phyloP scores from a whole-genome alignment of 1,140 invertebrate species.

The Carcinoscorpius rotundicauda region DNA sequence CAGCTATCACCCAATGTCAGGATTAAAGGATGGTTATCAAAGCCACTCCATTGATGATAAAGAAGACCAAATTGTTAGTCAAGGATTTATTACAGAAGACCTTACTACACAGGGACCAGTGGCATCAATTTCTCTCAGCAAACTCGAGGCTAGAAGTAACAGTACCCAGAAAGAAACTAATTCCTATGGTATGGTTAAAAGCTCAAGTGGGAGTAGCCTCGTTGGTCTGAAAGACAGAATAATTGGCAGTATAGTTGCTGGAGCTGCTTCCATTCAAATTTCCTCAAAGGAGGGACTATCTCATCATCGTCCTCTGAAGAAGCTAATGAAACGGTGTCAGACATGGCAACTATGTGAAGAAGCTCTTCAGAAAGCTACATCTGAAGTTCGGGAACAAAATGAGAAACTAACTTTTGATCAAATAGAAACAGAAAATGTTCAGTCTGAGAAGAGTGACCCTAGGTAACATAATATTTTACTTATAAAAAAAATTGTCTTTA shows the following conservation, averaged over 20 bases:
- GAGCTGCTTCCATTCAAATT: not conserved
- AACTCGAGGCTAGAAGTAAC: not conserved
- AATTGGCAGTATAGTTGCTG: too few species aligned
- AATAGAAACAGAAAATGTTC: too few species aligned
- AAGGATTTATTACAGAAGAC: conserved; percentile 20
- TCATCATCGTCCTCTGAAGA: not conserved
- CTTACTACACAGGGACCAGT: conserved; percentile 18
- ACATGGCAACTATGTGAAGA: conserved; percentile 21
- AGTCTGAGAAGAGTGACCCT: too few species aligned
- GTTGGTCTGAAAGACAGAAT: too few species aligned
- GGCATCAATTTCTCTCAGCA: conserved; percentile 12
- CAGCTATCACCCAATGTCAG: too few species aligned
- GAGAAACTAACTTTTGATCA: not conserved
- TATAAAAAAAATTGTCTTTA: too few species aligned
- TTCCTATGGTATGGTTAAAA: too few species aligned
- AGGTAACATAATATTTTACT: too few species aligned
- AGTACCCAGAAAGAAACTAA: too few species aligned
- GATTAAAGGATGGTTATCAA: too few species aligned
- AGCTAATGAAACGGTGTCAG: conserved; percentile 4
- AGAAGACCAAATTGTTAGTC: conserved; percentile 15
- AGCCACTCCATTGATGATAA: conserved; percentile 14
- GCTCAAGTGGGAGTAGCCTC: too few species aligned
- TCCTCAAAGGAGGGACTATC: not conserved
- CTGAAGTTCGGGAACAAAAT: conserved; percentile 19
- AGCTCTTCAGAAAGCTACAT: conserved; percentile 17